Evolutionary conservation across 2,888 invertebrate species (phyloP).

Genomic region (Drosophila buzzatii): DNA sequence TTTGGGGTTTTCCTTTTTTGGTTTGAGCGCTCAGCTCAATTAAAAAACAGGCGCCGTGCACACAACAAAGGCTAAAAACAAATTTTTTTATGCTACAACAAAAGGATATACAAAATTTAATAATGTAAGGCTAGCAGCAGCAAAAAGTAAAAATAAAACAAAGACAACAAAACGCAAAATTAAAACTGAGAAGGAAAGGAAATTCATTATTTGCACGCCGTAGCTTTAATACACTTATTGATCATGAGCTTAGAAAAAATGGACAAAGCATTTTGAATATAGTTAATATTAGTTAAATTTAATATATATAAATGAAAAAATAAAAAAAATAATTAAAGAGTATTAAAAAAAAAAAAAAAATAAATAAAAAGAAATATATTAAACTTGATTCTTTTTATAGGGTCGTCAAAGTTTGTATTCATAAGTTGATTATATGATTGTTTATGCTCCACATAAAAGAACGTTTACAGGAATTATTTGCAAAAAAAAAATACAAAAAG

Average conservation of each 20-base stretch:
- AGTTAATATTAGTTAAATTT: not conserved
- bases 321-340: no score
- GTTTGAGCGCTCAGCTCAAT: slow-evolving; percentile 55
- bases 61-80: slow-evolving; percentile 75
- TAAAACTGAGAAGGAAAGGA: not conserved
- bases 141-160: slow-evolving; percentile 12
- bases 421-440: no score
- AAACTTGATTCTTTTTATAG: no score
- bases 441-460: no score
- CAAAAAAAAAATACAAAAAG: no score
- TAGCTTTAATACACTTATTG: not conserved
- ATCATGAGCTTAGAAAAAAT: not conserved
- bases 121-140: slow-evolving; percentile 60
- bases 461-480: no score
- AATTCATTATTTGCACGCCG: not conserved
- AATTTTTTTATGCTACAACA: slow-evolving; percentile 60
- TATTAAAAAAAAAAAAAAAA: no score
- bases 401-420: no score
- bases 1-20: not conserved
- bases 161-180: slow-evolving; percentile 17
- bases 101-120: slow-evolving; percentile 73
- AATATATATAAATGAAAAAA: no score
- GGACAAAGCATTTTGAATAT: not conserved
- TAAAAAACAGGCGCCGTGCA: slow-evolving; percentile 58
- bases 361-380: no score